Evolutionary conservation across 2,888 invertebrate species (phyloP), one percentile per base, ranked within the genome.

Genomic region (Lacanobia oleracea): DNA sequence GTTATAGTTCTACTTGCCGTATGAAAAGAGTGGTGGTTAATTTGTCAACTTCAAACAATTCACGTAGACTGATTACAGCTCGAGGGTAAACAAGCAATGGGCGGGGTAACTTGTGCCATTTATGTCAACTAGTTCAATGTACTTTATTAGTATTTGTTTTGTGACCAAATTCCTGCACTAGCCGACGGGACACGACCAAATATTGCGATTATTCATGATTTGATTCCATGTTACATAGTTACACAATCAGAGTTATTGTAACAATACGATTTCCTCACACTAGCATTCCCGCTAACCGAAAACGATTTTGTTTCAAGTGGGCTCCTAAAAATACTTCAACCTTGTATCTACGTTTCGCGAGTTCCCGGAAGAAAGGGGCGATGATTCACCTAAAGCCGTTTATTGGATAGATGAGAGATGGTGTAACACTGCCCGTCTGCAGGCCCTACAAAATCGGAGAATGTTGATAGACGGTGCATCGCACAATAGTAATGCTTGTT

Each of bases 311-410:
- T 64, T 80, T 77, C 77, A 81, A 80, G 80, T 77, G 81, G 77
- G 53, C 48, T 77, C 67, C 59, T 67, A 54, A 65, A 77, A 80
- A 80, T 80, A 80, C 81, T 81, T 70, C 67, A 77, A 74, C 80
- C 80, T 80, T 80, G 81, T 77, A 73, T 64, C 67, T 64, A 74
- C 74, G 80, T 65, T 81, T 81, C 54, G 77, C 81, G 50, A 61
- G 69, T 81, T 80, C 77, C 80, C 69, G 80, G 80, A 80, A 80
- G 81, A 81, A 77, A 81, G 74, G 50, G 60, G 74, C 69, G 64
- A 77, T 81, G 80, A 77, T 61, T 80, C 80, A 81, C 57, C 12
- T 73, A 40, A 61, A 60, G 48, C 63, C 21, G 60, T 45, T 37
- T 66, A 51, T 73, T 64, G 54, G 43, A 56, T 48, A 40, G 0